A percentile compares a stretch with the other conserved stretches of the same genome.
phyloP scores from a whole-genome alignment of 2,888 invertebrate species.

The Heliconius ismenius region DNA sequence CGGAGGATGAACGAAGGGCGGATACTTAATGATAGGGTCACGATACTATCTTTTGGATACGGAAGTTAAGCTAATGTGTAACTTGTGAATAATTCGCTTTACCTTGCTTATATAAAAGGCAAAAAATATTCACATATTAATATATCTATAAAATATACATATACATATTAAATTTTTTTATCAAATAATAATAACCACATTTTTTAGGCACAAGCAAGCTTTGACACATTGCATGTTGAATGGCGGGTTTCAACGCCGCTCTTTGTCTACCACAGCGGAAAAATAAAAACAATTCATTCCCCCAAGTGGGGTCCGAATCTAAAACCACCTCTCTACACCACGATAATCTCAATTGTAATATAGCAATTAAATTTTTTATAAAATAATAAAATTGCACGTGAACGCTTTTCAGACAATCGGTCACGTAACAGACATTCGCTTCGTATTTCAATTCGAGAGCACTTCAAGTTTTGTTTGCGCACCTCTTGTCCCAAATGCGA shows the following conservation, averaged over 20 bases:
- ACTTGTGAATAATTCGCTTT: neutral
- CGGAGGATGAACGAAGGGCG: neutral
- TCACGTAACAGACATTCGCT: conserved; percentile 38
- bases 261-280: neutral
- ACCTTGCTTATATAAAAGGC: neutral
- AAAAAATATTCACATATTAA: no score
- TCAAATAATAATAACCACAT: no score
- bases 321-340: neutral
- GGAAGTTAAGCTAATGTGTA: neutral
- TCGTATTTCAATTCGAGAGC: conserved; percentile 33
- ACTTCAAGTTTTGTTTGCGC: conserved; percentile 39
- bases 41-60: neutral
- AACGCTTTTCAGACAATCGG: neutral
- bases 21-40: neutral
- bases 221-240: no score
- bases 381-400: neutral
- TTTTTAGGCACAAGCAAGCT: no score
- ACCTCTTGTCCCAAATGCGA: conserved; percentile 32
- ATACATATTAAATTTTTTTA: no score
- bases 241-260: no score
- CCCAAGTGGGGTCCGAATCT: neutral
- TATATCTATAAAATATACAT: no score
- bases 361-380: neutral
- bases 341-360: no score
- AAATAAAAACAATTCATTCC: neutral